These are phyloP conservation scores for Crotalus horridus DNA, from an alignment of 2,113 vertebrate species.

Conservation along the genomic window DNA sequence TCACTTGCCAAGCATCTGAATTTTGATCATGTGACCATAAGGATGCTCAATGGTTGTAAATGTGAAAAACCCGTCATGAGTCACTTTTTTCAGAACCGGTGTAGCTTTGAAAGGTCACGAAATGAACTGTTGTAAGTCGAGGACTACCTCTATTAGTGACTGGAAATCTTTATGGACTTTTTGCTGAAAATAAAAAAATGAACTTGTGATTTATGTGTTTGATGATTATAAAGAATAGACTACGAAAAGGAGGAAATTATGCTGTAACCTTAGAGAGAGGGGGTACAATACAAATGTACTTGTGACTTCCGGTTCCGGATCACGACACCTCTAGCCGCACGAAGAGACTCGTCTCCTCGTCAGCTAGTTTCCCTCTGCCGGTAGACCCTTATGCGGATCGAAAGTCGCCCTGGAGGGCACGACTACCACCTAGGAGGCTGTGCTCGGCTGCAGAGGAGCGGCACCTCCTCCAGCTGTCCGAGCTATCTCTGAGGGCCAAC, in stretches of 20 bases:
- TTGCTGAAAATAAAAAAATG: not conserved
- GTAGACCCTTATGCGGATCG: too few species aligned
- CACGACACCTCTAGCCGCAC: accelerated
- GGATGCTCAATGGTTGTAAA: not conserved
- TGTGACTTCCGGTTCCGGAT: too few species aligned
- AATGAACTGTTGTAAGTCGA: not conserved
- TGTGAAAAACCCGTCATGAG: too few species aligned
- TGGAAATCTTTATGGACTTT: not conserved
- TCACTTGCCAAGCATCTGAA: not conserved
- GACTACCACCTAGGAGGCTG: too few species aligned
- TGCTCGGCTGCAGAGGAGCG: too few species aligned
- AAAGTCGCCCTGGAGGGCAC: too few species aligned
- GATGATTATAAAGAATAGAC: not conserved
- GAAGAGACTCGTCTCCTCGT: too few species aligned
- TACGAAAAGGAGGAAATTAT: not conserved
- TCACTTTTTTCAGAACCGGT: not conserved
- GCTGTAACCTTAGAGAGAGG: not conserved
- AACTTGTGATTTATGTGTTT: not conserved
- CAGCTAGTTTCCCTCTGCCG: too few species aligned
- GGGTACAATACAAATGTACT: not conserved
- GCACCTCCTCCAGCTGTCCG: too few species aligned
- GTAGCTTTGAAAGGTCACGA: not conserved
- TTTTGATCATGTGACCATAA: not conserved
- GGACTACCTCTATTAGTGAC: not conserved
- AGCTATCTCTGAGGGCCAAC: too few species aligned